A percentile compares a stretch with the other conserved stretches of the same genome.
Evolutionary conservation across 2,797 vertebrate genomes (phyloP).

Genomic region (Pseudomugil tenellus): DNA sequence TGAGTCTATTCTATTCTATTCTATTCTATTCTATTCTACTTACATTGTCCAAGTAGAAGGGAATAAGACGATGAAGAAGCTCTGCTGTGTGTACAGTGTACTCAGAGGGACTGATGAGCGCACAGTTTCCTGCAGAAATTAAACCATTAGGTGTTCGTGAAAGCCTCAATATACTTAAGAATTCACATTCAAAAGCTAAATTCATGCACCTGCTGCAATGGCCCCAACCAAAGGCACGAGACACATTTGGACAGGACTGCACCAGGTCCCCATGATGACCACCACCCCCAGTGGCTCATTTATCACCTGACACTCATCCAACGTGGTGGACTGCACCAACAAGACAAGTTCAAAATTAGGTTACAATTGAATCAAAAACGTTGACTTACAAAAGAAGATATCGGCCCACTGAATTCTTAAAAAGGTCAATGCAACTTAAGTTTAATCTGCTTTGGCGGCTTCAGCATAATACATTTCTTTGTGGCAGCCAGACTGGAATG

Average conservation of each 20-base stretch:
- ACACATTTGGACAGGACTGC: constrained; percentile 79
- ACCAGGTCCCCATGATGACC: constrained; percentile 80
- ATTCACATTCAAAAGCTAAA: neutral
- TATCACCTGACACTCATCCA: constrained; percentile 81
- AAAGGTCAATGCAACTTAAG: constrained; percentile 28
- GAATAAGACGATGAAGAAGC: constrained; percentile 79
- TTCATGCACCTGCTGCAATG: constrained; percentile 79
- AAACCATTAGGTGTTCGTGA: neutral
- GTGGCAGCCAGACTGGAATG: constrained; percentile 42
- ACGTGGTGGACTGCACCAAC: constrained; percentile 70
- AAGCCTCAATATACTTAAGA: neutral
- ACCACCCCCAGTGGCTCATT: constrained; percentile 83
- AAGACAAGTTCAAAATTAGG: constrained; percentile 30
- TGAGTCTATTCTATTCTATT: neutral
- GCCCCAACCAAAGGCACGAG: constrained; percentile 82
- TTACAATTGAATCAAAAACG: constrained; percentile 18
- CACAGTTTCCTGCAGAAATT: constrained; percentile 79
- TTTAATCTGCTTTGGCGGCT: constrained; percentile 72
- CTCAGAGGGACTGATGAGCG: constrained; percentile 78
- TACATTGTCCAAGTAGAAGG: constrained; percentile 82
- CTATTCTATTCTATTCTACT: constrained; percentile 43
- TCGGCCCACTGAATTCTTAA: constrained; percentile 21
- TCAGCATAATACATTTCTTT: constrained; percentile 69
- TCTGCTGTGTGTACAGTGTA: constrained; percentile 75
- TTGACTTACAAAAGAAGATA: neutral